A percentile compares a stretch with the other conserved stretches of the same genome.
Conservation (phyloP, 2,797 vertebrate genomes). For the Melanogrammus aeglefinus region DNA sequence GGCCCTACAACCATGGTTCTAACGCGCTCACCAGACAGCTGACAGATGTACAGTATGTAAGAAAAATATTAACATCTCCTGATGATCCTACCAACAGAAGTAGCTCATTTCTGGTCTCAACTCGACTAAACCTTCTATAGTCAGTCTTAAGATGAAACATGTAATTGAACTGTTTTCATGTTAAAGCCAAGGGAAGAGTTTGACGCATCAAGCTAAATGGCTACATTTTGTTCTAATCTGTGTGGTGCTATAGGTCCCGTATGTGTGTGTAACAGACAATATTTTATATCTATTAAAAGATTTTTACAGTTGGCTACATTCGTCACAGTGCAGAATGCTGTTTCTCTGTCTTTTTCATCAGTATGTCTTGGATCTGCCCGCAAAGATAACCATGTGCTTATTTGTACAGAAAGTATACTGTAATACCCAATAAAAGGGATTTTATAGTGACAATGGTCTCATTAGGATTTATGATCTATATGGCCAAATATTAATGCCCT, state of each 20-base stretch:
- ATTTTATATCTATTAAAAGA: neutral
- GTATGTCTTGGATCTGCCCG: neutral
- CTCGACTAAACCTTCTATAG: neutral
- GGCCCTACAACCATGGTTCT: neutral
- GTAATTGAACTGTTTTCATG: neutral
- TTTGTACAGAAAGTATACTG: neutral
- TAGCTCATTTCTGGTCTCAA: neutral
- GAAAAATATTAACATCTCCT: neutral
- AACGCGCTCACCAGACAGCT: neutral
- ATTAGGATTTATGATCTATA: neutral
- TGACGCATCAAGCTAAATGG: neutral
- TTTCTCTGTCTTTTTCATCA: neutral
- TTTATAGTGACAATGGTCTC: neutral
- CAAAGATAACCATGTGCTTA: neutral
- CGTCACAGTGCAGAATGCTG: neutral
- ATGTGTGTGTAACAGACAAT: neutral
- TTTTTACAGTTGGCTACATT: neutral
- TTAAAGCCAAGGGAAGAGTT: neutral
- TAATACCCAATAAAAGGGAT: conserved; percentile 5
- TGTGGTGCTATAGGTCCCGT: neutral
- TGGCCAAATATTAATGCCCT: neutral
- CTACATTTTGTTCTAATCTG: neutral
- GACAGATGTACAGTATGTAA: neutral
- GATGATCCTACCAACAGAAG: neutral
- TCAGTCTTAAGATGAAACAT: neutral